These are phyloP conservation scores for Carcina quercana DNA, from an alignment of 2,888 invertebrate species.

Conservation along the genomic window DNA sequence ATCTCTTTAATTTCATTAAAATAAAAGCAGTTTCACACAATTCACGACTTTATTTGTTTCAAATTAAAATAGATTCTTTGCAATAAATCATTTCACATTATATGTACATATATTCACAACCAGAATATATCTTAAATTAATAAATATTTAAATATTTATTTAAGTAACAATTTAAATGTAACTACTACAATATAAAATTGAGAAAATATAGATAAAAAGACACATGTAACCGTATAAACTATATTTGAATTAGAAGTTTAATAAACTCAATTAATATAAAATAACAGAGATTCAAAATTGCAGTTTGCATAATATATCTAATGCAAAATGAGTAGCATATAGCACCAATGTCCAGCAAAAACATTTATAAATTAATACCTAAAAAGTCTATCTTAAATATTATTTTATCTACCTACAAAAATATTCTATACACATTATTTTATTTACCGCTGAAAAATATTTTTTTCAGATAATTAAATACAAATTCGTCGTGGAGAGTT, in stretches of 20 bases:
- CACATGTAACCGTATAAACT: too few relatives aligned
- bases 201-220: neutral
- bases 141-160: neutral
- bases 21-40: constrained; percentile 23
- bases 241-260: too few relatives aligned
- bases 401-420: too few relatives aligned
- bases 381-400: too few relatives aligned
- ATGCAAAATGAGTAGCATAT: too few relatives aligned
- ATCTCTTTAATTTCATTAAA: constrained; percentile 26
- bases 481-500: too few relatives aligned
- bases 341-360: constrained; percentile 54
- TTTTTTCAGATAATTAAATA: too few relatives aligned
- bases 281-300: too few relatives aligned
- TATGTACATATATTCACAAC: constrained; percentile 20
- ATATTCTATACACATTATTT: too few relatives aligned
- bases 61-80: constrained; percentile 11
- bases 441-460: too few relatives aligned
- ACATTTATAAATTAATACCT: constrained; percentile 8
- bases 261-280: too few relatives aligned
- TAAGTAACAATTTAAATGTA: neutral
- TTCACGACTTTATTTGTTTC: constrained; percentile 28
- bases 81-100: neutral
- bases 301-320: too few relatives aligned
- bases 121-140: constrained; percentile 5
- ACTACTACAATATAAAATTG: neutral